Percentiles rank a stretch among this genome's conserved stretches.
Evolutionary conservation across 2,113 vertebrate genomes (phyloP).

Genomic region (Labrus mixtus): DNA sequence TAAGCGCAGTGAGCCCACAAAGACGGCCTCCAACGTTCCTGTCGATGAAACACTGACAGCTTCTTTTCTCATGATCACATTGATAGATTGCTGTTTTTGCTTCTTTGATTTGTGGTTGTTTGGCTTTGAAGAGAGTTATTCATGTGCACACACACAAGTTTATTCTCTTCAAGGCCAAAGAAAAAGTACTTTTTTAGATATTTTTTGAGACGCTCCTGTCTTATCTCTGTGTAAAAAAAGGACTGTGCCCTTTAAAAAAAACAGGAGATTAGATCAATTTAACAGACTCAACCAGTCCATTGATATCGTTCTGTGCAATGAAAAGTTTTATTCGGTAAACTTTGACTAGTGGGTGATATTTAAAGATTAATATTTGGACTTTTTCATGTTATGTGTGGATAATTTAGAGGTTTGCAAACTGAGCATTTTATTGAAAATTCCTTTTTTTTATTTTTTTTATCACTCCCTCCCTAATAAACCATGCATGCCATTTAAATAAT

Average conservation of each 20-base stretch:
- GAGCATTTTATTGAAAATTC: too few relatives aligned
- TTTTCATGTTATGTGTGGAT: too few relatives aligned
- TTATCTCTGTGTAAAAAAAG: neutral
- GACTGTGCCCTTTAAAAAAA: slow-evolving; percentile 5
- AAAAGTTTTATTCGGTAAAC: too few relatives aligned
- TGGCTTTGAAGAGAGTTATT: neutral
- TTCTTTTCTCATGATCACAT: neutral
- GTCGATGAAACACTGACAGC: slow-evolving; percentile 1
- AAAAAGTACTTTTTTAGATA: neutral
- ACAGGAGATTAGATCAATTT: neutral
- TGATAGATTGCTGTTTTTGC: slow-evolving; percentile 1
- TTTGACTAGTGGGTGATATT: too few relatives aligned
- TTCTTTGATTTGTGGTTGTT: neutral
- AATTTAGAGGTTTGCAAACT: too few relatives aligned
- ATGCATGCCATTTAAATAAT: too few relatives aligned
- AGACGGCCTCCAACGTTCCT: slow-evolving; percentile 3
- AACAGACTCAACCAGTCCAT: neutral
- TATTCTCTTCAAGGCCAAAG: neutral
- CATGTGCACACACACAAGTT: neutral
- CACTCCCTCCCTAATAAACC: too few relatives aligned
- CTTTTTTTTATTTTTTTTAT: too few relatives aligned
- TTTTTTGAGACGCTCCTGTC: neutral
- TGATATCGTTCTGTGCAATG: neutral
- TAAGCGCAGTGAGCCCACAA: slow-evolving; percentile 10
- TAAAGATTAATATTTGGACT: too few relatives aligned